Evolutionary conservation across 2,113 vertebrate species (phyloP).

Genomic region (Stomatorhinus ivindoensis): DNA sequence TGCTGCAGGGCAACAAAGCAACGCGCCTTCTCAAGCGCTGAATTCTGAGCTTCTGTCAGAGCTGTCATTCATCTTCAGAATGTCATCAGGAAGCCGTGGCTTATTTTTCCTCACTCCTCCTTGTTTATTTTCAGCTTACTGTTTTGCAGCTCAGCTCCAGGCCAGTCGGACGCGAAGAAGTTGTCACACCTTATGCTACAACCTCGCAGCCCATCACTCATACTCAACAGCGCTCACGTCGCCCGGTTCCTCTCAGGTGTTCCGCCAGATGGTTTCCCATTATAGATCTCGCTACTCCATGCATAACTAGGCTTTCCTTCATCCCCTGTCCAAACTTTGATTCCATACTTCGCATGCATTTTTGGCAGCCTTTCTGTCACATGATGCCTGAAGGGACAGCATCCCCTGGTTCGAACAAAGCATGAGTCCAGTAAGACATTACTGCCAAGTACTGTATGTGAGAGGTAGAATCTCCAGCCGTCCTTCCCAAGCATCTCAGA

Average conservation of each 20-base stretch:
- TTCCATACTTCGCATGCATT: not conserved
- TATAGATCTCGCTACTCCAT: not conserved
- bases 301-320: not conserved
- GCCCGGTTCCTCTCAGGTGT: not conserved
- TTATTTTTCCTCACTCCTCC: not conserved
- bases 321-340: not conserved
- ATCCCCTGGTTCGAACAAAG: not conserved
- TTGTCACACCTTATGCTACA: not conserved
- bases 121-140: not conserved
- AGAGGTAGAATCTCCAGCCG: not conserved
- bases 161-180: not conserved
- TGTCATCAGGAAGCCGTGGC: not conserved
- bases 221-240: not conserved
- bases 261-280: not conserved
- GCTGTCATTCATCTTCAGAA: not conserved
- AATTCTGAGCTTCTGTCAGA: not conserved
- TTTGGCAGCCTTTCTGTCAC: not conserved
- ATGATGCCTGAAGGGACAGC: not conserved
- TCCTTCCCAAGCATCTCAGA: not conserved
- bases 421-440: not conserved
- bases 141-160: not conserved
- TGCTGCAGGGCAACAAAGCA: not conserved
- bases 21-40: not conserved
- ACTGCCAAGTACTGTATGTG: not conserved
- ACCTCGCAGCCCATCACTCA: not conserved